Evolutionary conservation across 2,113 vertebrate genomes (phyloP), one percentile per base, ranked within the genome.

Genomic region (Myiagra hebetior): DNA sequence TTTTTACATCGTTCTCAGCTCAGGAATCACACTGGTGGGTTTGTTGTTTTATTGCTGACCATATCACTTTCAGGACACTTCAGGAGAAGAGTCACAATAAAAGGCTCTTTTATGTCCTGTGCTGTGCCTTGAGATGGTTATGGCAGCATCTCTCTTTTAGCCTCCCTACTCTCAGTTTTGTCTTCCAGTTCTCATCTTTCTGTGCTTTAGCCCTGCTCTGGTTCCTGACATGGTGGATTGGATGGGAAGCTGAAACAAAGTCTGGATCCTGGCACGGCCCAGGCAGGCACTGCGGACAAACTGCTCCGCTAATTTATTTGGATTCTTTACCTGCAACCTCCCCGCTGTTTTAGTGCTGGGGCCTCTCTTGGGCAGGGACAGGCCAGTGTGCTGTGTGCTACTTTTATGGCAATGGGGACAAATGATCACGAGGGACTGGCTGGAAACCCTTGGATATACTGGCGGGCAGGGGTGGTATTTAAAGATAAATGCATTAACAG

Each of bases 371-470:
- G 72, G 42, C 80, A 88, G 91, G 67, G 75, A n/a, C 67, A 67
- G 72, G 67, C 93, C 53, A 83, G 81, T 78, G 68, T 35, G 77
- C 85, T 93, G 28, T 35, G 67, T 37, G 78, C n/a, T 63, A 78
- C 50, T 77, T 96, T 96, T 95, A 93, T 80, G 68, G 87, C 52
- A 7, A 70, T 59, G 85, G 84, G 91, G 93, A 96, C 93, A 95
- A 96, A 86, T 52, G 78, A 91, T 93, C 39, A 13, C 12, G 57
- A 83, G 82, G 78, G 52, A 3, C 57, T 53, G 77, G 63, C 72
- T 88, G 89, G 46, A 76, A 93, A 33, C 16, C 79, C 33, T 37
- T 10, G 89, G 64, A 24, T 53, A 24, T n/a, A 15, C 26, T 37
- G 44, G 53, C 13, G 15, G 57, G 62, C 53, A 73, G 77, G 27